Evolutionary conservation across 2,113 vertebrate genomes (phyloP), one percentile per base, ranked within the genome.

Genomic region (Gymnogyps californianus): DNA sequence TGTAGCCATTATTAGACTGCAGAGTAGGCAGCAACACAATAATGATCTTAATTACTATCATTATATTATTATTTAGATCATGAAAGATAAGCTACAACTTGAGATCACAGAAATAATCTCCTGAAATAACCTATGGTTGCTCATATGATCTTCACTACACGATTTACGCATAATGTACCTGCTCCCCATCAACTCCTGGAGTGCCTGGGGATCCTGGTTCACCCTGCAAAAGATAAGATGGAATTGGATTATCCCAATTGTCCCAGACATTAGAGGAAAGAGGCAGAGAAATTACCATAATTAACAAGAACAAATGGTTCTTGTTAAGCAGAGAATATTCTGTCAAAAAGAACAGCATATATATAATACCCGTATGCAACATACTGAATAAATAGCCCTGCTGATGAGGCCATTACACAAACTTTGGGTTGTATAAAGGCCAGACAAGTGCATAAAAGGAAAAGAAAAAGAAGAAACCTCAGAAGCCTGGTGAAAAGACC

Each of bases 131-230:
- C 55, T 47, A 49, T 36, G 59, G 62, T 64, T 59, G 36, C 93
- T 95, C 67, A 74, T 42, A 34, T 31, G 66, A 88, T 76, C 29
- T 29, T 29, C 15, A 32, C 9, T 34, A 26, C 5, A 29, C 31
- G 40, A 72, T 42, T 49, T 65, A 82, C 10, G 19, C 54, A 51
- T 82, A 91, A 89, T 51, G 22, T 98, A 99, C 99, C 98, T 99
- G 98, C 93, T 99, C 99, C 89, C 99, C 99, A 96, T 99, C 99
- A 65, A 58, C 98, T 96, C 99, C 99, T 79, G 99, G 98, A 34
- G 97, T 97, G 96, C 99, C 99, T 90, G 99, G 98, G 90, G 98
- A 97, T 69, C 99, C 99, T 76, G 98, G 98, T 87, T 99, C 99
- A 81, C 99, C 99, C 99, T 99, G 97, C 57, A 90, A 97, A 95